These are phyloP conservation scores for Mongoloraphidia duomilia DNA, from an alignment of 2,888 invertebrate genomes.

Conservation along the genomic window DNA sequence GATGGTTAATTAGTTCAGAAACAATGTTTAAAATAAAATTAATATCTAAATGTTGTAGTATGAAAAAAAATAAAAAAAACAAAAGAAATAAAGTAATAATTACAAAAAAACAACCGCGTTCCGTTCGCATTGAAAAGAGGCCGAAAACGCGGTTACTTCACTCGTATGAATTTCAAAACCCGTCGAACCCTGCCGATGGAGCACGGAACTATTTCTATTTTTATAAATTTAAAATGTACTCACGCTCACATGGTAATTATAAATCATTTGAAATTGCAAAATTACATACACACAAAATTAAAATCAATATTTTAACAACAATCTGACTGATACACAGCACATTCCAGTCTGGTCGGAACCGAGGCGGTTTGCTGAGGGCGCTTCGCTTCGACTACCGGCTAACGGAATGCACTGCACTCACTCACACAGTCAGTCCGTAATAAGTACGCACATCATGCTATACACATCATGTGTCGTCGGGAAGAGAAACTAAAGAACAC, in stretches of 20 bases:
- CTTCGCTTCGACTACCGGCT: background rate
- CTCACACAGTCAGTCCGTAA: conserved; percentile 2
- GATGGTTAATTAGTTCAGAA: background rate
- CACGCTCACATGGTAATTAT: conserved; percentile 11
- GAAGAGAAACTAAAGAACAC: conserved; percentile 9
- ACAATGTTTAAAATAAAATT: background rate
- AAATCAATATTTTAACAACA: conserved; percentile 2
- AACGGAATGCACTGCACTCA: background rate
- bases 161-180: conserved; percentile 10
- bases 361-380: too few relatives aligned
- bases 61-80: conserved; percentile 2
- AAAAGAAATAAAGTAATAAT: conserved; percentile 3
- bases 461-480: background rate
- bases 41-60: background rate
- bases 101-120: conserved; percentile 5
- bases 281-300: conserved; percentile 11
- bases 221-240: conserved; percentile 2
- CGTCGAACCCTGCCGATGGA: conserved; percentile 29
- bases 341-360: too few relatives aligned
- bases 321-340: background rate
- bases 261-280: conserved; percentile 9
- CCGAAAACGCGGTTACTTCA: background rate
- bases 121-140: conserved; percentile 13
- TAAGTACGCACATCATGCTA: conserved; percentile 1
- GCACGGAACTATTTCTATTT: conserved; percentile 21